Percentiles rank a stretch among this genome's conserved stretches.
phyloP scores from a whole-genome alignment of 1,140 invertebrate genomes.

The Micrasema minimum region DNA sequence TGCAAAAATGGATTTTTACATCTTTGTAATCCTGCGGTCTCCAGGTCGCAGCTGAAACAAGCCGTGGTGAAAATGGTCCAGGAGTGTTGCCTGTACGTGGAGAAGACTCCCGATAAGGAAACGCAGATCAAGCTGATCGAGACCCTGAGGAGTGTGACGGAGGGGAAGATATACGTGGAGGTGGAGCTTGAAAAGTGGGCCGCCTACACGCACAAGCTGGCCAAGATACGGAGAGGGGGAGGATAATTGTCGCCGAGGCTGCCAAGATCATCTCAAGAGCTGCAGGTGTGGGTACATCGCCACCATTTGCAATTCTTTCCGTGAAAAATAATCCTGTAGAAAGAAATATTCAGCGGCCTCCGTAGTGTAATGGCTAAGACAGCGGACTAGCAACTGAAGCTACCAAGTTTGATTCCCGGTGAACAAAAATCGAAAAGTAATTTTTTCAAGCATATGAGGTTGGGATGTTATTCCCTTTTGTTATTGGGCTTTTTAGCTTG shows the following conservation, averaged over 20 bases:
- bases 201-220: slow-evolving; percentile 91
- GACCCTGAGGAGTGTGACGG: slow-evolving; percentile 93
- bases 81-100: slow-evolving; percentile 95
- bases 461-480: no score
- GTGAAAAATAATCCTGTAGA: no score
- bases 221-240: slow-evolving; percentile 95
- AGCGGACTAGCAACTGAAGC: no score
- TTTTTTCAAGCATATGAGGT: no score
- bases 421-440: no score
- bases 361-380: no score
- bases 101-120: slow-evolving; percentile 91
- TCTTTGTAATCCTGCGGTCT: no score
- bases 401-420: no score
- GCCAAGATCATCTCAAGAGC: slow-evolving; percentile 94
- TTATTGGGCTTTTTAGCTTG: no score
- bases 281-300: slow-evolving; percentile 77
- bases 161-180: slow-evolving; percentile 99
- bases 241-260: slow-evolving; percentile 89
- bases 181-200: slow-evolving; percentile 97
- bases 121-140: slow-evolving; percentile 95
- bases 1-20: no score
- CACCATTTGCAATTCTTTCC: no score
- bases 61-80: slow-evolving; percentile 99
- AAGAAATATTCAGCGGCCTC: no score
- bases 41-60: slow-evolving; percentile 94